Evolutionary conservation across 2,797 vertebrate genomes (phyloP), one percentile per base, ranked within the genome.

Genomic region (Gallinago solitaria): DNA sequence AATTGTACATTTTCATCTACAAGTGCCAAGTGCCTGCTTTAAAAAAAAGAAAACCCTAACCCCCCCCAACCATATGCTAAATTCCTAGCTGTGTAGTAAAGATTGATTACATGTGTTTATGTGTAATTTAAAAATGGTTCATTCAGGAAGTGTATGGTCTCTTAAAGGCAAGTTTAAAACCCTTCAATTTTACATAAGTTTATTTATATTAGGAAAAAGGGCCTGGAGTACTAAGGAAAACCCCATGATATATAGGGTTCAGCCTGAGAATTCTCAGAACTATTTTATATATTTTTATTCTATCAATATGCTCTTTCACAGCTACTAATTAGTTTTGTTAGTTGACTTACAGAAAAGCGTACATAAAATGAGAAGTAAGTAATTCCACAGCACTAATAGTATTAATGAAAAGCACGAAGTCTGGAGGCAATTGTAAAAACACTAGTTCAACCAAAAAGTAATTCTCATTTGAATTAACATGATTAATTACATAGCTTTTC

Each of bases 251-350:
- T 97, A 97, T 96, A 94, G 87, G 60, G 87, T 90, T 97, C 91
- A 97, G 87, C 79, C 84, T 95, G 95, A 98, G 96, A 96, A 97
- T 97, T 97, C 93, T 97, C 97, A 97, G 94, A 96, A 91, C 86
- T 69, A 67, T 92, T 98, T 94, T 95, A 96, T 95, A 27, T 92
- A 95, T 95, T 97, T 97, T 96, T 92, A 83, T 96, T 96, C 92
- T 93, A 94, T 97, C 97, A 98, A 97, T 98, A 96, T 96, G 79
- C 78, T 95, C 96, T 98, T 98, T 98, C 97, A 98, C 97, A 95
- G 92, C 87, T 96, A 90, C 94, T 97, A 97, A 97, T 98, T 97
- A 97, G 88, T 97, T 98, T 95, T 97, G 96, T 96, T 97, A 95
- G 97, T 94, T 94, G 89, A 97, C 93, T 97, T 97, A 94, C 93